Evolutionary conservation across 2,888 invertebrate genomes (phyloP).

Genomic region (Acrocyrtus sp.): DNA sequence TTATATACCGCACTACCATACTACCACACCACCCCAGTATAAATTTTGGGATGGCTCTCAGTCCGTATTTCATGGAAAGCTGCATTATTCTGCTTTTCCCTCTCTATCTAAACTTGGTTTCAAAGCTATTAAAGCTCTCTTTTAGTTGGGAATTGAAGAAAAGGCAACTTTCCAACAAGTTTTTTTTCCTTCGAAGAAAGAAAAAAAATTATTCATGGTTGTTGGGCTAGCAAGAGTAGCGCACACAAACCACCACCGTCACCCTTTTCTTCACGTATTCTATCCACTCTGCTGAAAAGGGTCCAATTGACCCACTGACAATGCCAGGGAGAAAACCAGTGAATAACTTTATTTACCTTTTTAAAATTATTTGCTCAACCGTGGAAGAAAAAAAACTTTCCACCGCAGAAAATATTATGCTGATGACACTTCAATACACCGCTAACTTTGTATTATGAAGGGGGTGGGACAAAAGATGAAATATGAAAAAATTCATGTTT

Average conservation of each 20-base stretch:
- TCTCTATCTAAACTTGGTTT: not conserved
- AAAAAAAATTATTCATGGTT: constrained; percentile 1
- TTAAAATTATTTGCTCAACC: constrained; percentile 10
- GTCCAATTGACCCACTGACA: constrained; percentile 23
- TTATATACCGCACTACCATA: constrained; percentile 3
- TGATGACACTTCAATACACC: constrained; percentile 12
- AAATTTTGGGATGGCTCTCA: constrained; percentile 2
- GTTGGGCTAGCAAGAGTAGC: no score
- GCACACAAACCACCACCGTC: no score
- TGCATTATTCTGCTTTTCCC: constrained; percentile 12
- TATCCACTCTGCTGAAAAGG: no score
- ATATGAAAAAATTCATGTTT: not conserved
- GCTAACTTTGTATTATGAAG: not conserved
- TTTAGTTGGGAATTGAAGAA: constrained; percentile 38
- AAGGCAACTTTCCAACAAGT: constrained; percentile 33
- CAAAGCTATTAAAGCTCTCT: constrained; percentile 12
- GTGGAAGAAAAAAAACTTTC: not conserved
- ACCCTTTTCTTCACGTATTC: no score
- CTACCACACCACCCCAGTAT: constrained; percentile 9
- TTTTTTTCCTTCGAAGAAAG: no score
- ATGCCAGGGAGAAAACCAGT: not conserved
- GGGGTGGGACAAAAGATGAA: not conserved
- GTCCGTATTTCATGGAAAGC: constrained; percentile 13
- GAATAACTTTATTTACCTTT: constrained; percentile 12
- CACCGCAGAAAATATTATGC: constrained; percentile 6